Evolutionary conservation across 1,140 invertebrate genomes (phyloP).

Genomic region (Physella acuta): DNA sequence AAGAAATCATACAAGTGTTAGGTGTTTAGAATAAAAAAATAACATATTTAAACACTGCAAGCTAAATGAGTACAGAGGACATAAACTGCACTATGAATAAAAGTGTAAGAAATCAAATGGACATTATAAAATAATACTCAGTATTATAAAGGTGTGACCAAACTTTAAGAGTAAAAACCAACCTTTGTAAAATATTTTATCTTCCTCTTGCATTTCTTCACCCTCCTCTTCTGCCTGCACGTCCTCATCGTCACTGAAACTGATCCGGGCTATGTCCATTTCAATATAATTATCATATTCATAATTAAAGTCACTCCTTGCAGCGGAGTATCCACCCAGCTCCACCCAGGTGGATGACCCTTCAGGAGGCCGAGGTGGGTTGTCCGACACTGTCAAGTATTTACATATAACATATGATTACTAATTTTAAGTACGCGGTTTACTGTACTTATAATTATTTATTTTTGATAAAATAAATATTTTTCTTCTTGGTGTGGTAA

Average conservation of each 20-base stretch:
- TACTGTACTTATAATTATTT: no score
- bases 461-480: no score
- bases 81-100: no score
- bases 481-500: no score
- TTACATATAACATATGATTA: no score
- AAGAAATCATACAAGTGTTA: no score
- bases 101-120: background rate
- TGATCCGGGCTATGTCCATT: conserved; percentile 69
- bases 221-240: conserved; percentile 58
- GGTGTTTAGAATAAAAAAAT: no score
- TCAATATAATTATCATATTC: conserved; percentile 84
- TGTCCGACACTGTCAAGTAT: conserved; percentile 50
- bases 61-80: no score
- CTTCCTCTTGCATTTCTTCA: conserved; percentile 23
- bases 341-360: conserved; percentile 63
- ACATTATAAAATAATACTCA: background rate
- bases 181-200: conserved; percentile 3
- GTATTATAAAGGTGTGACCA: background rate
- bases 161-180: background rate
- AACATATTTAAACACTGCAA: no score
- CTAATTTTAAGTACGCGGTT: no score
- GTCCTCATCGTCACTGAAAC: conserved; percentile 63
- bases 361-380: conserved; percentile 71
- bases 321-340: conserved; percentile 81
- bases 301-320: conserved; percentile 81